Conservation (phyloP, 2,113 vertebrate genomes). For the Psephotus haematonotus region DNA sequence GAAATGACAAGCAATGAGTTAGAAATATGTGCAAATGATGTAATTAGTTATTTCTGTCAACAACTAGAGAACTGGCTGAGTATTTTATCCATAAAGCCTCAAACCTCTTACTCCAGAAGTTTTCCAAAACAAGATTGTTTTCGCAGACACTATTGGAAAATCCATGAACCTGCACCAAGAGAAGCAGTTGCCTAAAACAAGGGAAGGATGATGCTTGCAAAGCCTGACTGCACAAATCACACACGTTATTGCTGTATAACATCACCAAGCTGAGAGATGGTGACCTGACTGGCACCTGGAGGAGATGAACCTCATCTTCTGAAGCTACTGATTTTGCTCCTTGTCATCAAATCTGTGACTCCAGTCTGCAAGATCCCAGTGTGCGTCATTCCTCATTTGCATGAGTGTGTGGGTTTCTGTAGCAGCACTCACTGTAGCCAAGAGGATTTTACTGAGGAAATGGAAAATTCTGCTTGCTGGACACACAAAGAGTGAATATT, state of each 20-base stretch:
- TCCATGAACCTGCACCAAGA: not conserved
- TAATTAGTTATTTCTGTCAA: not conserved
- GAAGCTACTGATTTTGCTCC: not conserved
- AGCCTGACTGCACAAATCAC: not conserved
- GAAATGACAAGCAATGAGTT: not conserved
- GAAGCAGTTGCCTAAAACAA: not conserved
- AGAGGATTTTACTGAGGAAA: constrained; percentile 36
- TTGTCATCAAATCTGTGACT: not conserved
- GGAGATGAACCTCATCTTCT: not conserved
- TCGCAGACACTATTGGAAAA: not conserved
- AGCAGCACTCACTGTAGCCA: not conserved
- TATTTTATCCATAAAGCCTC: not conserved
- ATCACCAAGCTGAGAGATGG: not conserved
- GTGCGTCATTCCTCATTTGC: not conserved
- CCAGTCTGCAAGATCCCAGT: not conserved
- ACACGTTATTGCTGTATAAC: not conserved
- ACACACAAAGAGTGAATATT: constrained; percentile 13
- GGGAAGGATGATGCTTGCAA: not conserved
- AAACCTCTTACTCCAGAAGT: not conserved
- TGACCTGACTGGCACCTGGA: not conserved
- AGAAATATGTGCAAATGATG: constrained; percentile 1
- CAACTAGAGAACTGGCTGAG: not conserved
- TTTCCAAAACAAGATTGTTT: constrained; percentile 33
- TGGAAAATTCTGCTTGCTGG: constrained; percentile 48
- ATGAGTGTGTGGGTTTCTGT: not conserved